Evolutionary conservation across 1,140 invertebrate species (phyloP).

Genomic region (Zaprionus taronus): DNA sequence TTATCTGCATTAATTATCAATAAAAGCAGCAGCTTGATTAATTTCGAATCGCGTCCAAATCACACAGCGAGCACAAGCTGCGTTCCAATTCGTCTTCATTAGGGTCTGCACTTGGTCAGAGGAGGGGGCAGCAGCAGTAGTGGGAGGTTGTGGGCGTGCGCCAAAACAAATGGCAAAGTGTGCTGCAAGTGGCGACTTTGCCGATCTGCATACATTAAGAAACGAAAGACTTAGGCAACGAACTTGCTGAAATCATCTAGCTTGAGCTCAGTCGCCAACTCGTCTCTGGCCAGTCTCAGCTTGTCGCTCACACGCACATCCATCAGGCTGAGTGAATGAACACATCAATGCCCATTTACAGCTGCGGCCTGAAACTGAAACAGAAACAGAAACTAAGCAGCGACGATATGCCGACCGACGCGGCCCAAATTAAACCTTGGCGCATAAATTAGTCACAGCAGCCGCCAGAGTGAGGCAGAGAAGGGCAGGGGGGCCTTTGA

Average conservation of each 20-base stretch:
- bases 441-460: conserved; percentile 68
- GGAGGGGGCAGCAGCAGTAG: conserved; percentile 3
- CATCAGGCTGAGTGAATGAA: conserved; percentile 75
- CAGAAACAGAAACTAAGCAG: not conserved
- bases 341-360: conserved; percentile 74
- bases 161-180: conserved; percentile 69
- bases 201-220: conserved; percentile 38
- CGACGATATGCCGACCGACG: conserved; percentile 18
- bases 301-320: conserved; percentile 54
- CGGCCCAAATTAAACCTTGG: conserved; percentile 67
- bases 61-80: not conserved
- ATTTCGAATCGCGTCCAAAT: conserved; percentile 50
- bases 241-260: conserved; percentile 41
- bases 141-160: conserved; percentile 28
- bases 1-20: conserved; percentile 80
- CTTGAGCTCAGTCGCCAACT: too few relatives aligned
- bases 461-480: not conserved
- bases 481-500: not conserved
- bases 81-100: conserved; percentile 71
- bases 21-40: conserved; percentile 66
- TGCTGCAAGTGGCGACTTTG: conserved; percentile 75
- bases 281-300: not conserved
- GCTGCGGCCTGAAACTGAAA: conserved; percentile 46
- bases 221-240: conserved; percentile 68
- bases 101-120: conserved; percentile 64